Base-by-base conservation (phyloP, 1,140 invertebrate species). In the Lysiphlebus fabarum region DNA sequence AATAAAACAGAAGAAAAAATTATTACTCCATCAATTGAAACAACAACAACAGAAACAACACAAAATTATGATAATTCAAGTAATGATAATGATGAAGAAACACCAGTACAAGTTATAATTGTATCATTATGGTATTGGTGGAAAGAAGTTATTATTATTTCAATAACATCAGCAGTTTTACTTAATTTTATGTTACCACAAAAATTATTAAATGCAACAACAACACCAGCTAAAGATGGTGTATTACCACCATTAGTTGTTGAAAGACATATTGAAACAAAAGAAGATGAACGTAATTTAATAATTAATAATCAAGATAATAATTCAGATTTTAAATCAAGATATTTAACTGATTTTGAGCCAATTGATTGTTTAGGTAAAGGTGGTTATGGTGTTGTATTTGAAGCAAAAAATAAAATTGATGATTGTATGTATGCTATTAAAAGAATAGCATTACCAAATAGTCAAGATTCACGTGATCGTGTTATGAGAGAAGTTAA, bases 351-450 rank as follows among this genome's bases (percentile, higher is more conserved):
- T 12, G 95, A 98, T 69, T 98, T 96, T 77, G 88, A 92, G 36
- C 86, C 90, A 7, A 74, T 96, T 40, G 81, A 86, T 59, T 90
- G 91, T 65, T 80, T 99, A 1, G 95, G 95, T 0, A 87, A 86
- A 70, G 96, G 96, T n/a, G 96, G 95, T 0, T 99, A 97, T 81
- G 96, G 96, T 0, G 88, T 98, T 17, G 96, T 99, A 0, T 98
- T 98, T 79, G 91, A 98, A 76, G 94, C 92, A 0, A 90, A 85
- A 72, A 97, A 98, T 74, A 95, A 93, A 78, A 87, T 98, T 55
- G 96, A 99, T 75, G 91, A 97, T 69, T 90, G 92, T 68, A 84
- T 88, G 63, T 99, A 99, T 82, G 96, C 96, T 17, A 87, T 99
- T 0, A 99, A 99, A 80, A 85, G 95, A 68, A 98, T 98, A 49